phyloP scores from a whole-genome alignment of 2,888 invertebrate genomes.

The Cremastobaeus sp. region DNA sequence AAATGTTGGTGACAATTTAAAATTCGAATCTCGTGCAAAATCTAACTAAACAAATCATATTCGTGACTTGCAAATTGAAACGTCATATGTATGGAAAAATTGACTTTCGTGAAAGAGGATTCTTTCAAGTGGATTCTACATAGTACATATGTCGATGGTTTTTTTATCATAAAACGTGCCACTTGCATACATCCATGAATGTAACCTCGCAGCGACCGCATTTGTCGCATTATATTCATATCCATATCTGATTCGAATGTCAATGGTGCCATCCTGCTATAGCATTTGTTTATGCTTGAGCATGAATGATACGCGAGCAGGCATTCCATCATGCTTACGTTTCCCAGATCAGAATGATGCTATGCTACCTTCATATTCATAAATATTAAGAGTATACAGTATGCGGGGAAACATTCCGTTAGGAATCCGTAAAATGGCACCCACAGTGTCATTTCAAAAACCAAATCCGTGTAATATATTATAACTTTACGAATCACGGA shows the following conservation, averaged over 20 bases:
- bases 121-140: constrained; percentile 12
- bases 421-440: constrained; percentile 71
- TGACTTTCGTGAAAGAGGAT: constrained; percentile 29
- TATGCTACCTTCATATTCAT: constrained; percentile 77
- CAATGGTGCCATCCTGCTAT: constrained; percentile 63
- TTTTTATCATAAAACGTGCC: constrained; percentile 56
- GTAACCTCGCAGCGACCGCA: constrained; percentile 59
- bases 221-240: constrained; percentile 70
- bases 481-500: constrained; percentile 67
- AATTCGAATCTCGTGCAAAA: constrained; percentile 61
- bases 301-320: constrained; percentile 60
- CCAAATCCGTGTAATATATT: constrained; percentile 73
- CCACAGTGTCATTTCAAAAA: constrained; percentile 68
- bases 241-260: constrained; percentile 73
- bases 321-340: constrained; percentile 77
- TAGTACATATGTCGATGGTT: constrained; percentile 51
- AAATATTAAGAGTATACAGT: constrained; percentile 71
- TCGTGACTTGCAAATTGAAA: constrained; percentile 77
- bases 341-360: constrained; percentile 78
- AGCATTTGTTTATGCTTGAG: constrained; percentile 44
- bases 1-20: constrained; percentile 15
- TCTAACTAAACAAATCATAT: constrained; percentile 72
- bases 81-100: constrained; percentile 64
- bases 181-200: constrained; percentile 57
- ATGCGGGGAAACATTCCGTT: constrained; percentile 66